These are phyloP conservation scores for Anas georgica DNA, from an alignment of 2,797 vertebrate species.

Conservation along the genomic window DNA sequence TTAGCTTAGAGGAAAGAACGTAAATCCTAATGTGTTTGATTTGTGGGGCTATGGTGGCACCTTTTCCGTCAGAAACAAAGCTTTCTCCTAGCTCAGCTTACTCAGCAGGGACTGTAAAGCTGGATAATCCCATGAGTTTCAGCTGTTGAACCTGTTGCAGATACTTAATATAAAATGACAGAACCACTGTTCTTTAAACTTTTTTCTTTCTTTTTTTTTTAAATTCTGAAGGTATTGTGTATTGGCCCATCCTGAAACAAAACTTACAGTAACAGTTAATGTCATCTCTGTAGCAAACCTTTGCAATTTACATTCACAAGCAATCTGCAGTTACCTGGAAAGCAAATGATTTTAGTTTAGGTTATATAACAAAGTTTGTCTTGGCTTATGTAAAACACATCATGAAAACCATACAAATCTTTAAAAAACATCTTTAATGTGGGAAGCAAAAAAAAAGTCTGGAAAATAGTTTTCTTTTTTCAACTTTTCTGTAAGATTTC, in stretches of 20 bases:
- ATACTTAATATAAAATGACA: conserved; percentile 51
- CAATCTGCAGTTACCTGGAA: neutral
- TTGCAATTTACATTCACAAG: neutral
- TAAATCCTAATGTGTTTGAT: conserved; percentile 58
- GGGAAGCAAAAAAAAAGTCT: neutral
- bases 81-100: conserved; percentile 40
- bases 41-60: conserved; percentile 22
- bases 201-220: neutral
- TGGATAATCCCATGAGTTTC: conserved; percentile 64
- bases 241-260: neutral
- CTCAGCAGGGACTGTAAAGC: conserved; percentile 54
- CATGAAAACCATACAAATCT: neutral
- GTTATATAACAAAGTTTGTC: neutral
- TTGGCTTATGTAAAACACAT: neutral
- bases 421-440: neutral
- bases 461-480: neutral
- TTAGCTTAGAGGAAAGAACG: conserved; percentile 41
- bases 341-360: neutral
- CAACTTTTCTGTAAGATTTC: neutral
- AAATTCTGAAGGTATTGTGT: neutral
- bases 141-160: conserved; percentile 58
- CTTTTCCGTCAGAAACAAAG: conserved; percentile 61
- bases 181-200: neutral
- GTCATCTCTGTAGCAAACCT: neutral
- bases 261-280: neutral